phyloP scores from a whole-genome alignment of 2,888 invertebrate species.

The Trilocha varians region DNA sequence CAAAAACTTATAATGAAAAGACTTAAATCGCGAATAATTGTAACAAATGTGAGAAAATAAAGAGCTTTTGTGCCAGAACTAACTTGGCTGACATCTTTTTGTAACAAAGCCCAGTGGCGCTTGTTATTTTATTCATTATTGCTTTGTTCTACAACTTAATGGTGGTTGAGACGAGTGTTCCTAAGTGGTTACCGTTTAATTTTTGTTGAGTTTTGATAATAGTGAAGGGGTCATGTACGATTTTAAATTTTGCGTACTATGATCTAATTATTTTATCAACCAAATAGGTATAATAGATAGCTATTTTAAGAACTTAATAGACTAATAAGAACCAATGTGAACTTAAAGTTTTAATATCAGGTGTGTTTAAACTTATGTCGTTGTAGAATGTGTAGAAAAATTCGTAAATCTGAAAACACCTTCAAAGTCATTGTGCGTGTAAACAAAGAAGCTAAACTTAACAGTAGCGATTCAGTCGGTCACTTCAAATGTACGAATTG shows the following conservation, averaged over 20 bases:
- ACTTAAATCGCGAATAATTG: constrained; percentile 49
- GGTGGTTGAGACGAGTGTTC: constrained; percentile 33
- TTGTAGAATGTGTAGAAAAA: too few species aligned
- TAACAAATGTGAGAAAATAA: constrained; percentile 66
- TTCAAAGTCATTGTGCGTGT: constrained; percentile 15
- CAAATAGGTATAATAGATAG: too few species aligned
- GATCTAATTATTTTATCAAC: too few species aligned
- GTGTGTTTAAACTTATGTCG: too few species aligned
- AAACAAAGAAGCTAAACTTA: constrained; percentile 12
- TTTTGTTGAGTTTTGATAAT: constrained; percentile 17
- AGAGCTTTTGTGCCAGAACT: constrained; percentile 38
- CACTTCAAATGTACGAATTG: constrained; percentile 34
- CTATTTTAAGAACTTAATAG: too few species aligned
- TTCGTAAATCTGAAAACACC: not conserved
- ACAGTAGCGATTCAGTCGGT: constrained; percentile 35
- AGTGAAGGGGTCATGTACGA: too few species aligned
- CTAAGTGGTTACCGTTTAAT: constrained; percentile 38
- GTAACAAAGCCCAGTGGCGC: constrained; percentile 48
- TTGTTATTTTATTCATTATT: constrained; percentile 48
- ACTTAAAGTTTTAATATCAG: too few species aligned
- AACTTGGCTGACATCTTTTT: constrained; percentile 51
- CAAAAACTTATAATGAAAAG: constrained; percentile 35
- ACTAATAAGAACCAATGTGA: too few species aligned
- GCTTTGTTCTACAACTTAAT: constrained; percentile 55
- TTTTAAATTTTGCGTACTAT: too few species aligned